Base-by-base conservation (phyloP, 2,797 vertebrate species). In the Eupleurogrammus muticus region DNA sequence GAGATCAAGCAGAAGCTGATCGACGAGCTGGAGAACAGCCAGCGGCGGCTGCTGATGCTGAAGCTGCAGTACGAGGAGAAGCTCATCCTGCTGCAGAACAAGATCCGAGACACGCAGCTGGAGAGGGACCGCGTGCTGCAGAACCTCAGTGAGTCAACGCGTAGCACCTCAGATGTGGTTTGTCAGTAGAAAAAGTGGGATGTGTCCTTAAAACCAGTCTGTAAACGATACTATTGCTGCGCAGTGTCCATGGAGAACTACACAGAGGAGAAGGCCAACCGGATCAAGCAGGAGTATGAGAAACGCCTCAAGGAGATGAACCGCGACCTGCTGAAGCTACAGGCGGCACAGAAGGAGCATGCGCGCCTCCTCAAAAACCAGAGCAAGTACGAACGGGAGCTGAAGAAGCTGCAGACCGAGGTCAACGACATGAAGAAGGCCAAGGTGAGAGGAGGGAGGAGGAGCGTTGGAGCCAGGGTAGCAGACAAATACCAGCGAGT, bases 1-100 rank as follows among this genome's bases (percentile, higher is more conserved):
- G 97, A 99, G 92, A 99, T 99, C 93, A 99, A 99, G 78, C 98
- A 99, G 94, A 97, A 96, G 89, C 94, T 99, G 80, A 99, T 99
- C 2, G 98, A 99, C 0, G 98, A 99, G 86, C 92, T 99, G 86
- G 98, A 99, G 91, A 99, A 98, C 91, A 99, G 97, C 90, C 98
- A 99, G 90, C 91, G 96, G 38, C 92, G 97, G 70, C 92, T 99
- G 75, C 93, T 98, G 80, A 96, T 96, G 5, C 95, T 99, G 46
- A 99, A 98, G 90, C 96, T 96, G 77, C 98, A 99, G 87, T 99
- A 99, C 0, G 98, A 99, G 88, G 97, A 99, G 89, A 99, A 99
- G 87, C 95, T 99, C 80, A 95, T 98, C 71, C 92, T 97, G 5
- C 93, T 99, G 69, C 98, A 99, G 91, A 99, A 98, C 91, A 98